Percentiles rank a stretch among this genome's conserved stretches.
Evolutionary conservation across 1,140 invertebrate genomes (phyloP).

Genomic region (Cyclargus thomasi): DNA sequence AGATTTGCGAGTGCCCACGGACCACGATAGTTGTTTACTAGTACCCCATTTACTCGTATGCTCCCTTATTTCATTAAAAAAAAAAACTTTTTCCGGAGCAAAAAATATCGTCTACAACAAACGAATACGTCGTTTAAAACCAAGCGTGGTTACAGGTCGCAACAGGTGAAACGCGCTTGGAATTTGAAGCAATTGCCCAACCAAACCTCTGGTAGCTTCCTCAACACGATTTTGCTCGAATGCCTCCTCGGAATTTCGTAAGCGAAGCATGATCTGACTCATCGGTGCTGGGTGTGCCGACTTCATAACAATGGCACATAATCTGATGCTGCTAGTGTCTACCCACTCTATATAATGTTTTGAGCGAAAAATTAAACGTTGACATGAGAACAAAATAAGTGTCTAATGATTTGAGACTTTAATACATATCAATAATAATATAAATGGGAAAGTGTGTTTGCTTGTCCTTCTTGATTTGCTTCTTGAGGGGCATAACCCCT

Average conservation of each 20-base stretch:
- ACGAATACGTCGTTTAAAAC: background rate
- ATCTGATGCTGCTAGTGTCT: background rate
- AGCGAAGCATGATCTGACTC: conserved; percentile 43
- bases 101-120: background rate
- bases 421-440: background rate
- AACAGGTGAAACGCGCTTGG: conserved; percentile 1
- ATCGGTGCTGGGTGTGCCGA: conserved; percentile 36
- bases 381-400: background rate
- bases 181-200: conserved; percentile 25
- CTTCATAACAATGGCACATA: conserved; percentile 30
- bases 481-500: too few species aligned
- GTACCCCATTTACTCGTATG: too few species aligned
- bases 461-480: too few species aligned
- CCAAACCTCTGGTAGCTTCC: conserved; percentile 26
- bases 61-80: too few species aligned
- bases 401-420: background rate
- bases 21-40: too few species aligned
- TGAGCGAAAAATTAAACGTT: background rate
- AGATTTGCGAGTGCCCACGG: too few species aligned
- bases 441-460: too few species aligned
- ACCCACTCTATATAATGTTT: background rate
- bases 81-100: too few species aligned
- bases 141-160: background rate
- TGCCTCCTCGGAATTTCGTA: conserved; percentile 48
- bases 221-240: conserved; percentile 33